Conservation (phyloP, 1,140 invertebrate genomes). For the Amphibalanus amphitrite region DNA sequence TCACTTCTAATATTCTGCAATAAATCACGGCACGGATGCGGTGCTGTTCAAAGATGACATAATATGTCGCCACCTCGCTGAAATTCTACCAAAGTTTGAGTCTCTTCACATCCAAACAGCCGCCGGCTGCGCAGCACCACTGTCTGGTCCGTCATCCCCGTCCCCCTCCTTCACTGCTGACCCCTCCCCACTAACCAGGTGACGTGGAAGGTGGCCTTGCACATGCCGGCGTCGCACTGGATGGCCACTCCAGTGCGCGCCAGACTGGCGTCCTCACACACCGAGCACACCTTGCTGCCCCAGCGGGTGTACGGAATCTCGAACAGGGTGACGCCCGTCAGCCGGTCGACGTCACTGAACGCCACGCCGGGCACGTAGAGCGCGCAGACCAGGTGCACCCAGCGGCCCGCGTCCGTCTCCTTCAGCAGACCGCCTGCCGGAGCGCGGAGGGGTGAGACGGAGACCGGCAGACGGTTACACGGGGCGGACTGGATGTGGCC, state of each 20-base stretch:
- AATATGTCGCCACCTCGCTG: no score
- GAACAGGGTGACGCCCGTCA: constrained; percentile 55
- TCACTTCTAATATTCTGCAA: no score
- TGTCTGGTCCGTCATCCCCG: no score
- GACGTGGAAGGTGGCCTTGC: constrained; percentile 91
- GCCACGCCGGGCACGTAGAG: constrained; percentile 92
- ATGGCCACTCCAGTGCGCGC: constrained; percentile 86
- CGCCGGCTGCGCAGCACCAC: no score
- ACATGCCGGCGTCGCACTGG: constrained; percentile 93
- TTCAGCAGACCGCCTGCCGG: constrained; percentile 48
- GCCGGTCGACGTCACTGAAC: constrained; percentile 61
- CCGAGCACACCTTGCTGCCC: constrained; percentile 69
- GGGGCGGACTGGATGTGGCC: not conserved
- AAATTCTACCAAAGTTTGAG: no score
- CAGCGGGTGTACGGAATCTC: constrained; percentile 90
- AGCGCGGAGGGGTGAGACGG: not conserved
- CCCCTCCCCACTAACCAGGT: constrained; percentile 41
- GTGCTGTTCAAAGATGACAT: no score
- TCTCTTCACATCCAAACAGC: no score
- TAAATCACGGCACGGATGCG: no score
- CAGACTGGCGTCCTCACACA: constrained; percentile 72
- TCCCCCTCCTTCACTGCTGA: no score
- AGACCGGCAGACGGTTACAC: not conserved
- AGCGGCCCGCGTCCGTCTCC: constrained; percentile 87
- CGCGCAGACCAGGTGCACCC: constrained; percentile 95